phyloP scores from a whole-genome alignment of 2,113 vertebrate species.

The Meriones unguiculatus region DNA sequence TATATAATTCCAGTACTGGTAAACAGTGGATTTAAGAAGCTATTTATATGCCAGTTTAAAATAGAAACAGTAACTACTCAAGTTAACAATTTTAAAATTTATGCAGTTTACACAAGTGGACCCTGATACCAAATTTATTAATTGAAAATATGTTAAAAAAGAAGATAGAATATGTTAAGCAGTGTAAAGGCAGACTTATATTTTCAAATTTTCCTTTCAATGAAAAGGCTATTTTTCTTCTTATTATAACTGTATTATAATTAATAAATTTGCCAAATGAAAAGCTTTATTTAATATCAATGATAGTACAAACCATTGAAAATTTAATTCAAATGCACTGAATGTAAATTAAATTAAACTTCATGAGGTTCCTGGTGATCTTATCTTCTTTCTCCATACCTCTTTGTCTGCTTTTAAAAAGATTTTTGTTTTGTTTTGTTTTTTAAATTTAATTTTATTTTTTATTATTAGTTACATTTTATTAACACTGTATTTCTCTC shows the following conservation, averaged over 20 bases:
- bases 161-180: neutral
- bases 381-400: rapidly evolving
- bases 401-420: neutral
- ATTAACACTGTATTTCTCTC: too few relatives aligned
- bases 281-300: neutral
- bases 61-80: conserved; percentile 48
- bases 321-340: neutral
- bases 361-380: neutral
- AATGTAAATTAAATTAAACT: neutral
- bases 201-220: neutral
- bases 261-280: neutral
- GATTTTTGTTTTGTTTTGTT: neutral
- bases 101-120: conserved; percentile 19
- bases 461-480: too few relatives aligned
- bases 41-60: conserved; percentile 25
- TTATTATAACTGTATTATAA: neutral
- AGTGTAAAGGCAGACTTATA: neutral
- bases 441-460: too few relatives aligned
- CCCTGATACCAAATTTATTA: conserved; percentile 22
- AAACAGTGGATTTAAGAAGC: neutral
- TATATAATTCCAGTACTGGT: conserved; percentile 26
- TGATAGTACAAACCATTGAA: neutral
- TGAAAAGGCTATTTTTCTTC: neutral
- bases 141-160: conserved; percentile 50
- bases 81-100: conserved; percentile 58